A percentile compares a stretch with the other conserved stretches of the same genome.
These are phyloP conservation scores for Esox masquinongy DNA, from an alignment of 2,797 vertebrate species.

Conservation along the genomic window DNA sequence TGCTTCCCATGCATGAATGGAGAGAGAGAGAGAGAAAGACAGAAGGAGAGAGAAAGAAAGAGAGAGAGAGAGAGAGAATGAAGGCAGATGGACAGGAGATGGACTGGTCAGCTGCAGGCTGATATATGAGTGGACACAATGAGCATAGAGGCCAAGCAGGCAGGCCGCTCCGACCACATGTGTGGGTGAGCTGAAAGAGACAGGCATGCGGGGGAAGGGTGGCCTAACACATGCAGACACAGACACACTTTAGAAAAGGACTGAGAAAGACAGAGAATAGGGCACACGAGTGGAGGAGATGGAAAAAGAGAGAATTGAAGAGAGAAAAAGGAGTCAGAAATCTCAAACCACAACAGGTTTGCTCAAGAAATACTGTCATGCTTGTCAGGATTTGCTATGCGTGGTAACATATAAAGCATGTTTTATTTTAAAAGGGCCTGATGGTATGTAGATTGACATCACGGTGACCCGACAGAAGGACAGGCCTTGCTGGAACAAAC, in stretches of 20 bases:
- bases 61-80: constrained; percentile 37
- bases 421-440: no score
- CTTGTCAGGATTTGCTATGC: no score
- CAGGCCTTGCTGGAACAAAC: no score
- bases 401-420: no score
- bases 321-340: not conserved
- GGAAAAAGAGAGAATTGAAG: not conserved
- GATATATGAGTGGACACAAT: constrained; percentile 81
- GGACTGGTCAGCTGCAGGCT: constrained; percentile 76
- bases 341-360: no score
- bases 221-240: constrained; percentile 66
- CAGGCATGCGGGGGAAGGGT: constrained; percentile 46
- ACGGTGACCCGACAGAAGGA: no score
- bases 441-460: no score
- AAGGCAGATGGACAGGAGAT: constrained; percentile 67
- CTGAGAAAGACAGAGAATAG: constrained; percentile 15
- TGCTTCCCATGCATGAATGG: not conserved
- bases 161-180: constrained; percentile 58
- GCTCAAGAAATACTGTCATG: no score
- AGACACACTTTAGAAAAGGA: constrained; percentile 56
- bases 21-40: not conserved
- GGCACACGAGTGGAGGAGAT: not conserved
- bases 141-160: constrained; percentile 53
- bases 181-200: constrained; percentile 37
- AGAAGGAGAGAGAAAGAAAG: constrained; percentile 10